phyloP scores from a whole-genome alignment of 1,140 invertebrate species.

The Pogonomyrmex californicus region DNA sequence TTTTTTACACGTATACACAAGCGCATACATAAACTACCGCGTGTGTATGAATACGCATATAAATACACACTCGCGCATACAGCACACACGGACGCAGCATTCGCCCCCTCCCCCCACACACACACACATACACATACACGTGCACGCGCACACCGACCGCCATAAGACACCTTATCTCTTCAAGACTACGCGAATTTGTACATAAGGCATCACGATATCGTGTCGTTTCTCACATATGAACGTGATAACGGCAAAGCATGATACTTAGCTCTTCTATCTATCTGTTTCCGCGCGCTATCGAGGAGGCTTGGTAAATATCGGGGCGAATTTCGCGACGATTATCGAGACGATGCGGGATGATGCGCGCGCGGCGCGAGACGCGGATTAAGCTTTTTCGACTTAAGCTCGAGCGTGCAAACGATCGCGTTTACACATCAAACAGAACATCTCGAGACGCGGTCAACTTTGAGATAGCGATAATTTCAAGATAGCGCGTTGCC shows the following conservation, averaged over 20 bases:
- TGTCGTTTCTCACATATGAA: slow-evolving; percentile 52
- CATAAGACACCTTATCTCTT: slow-evolving; percentile 56
- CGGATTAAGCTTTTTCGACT: slow-evolving; percentile 47
- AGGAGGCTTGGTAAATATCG: slow-evolving; percentile 55
- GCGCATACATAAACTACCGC: slow-evolving; percentile 62
- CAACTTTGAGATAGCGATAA: slow-evolving; percentile 54
- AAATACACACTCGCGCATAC: slow-evolving; percentile 29
- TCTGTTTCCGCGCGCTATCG: slow-evolving; percentile 45
- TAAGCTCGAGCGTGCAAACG: slow-evolving; percentile 34
- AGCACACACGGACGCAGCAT: slow-evolving; percentile 19
- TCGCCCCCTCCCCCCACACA: slow-evolving; percentile 3
- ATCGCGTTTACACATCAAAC: slow-evolving; percentile 51
- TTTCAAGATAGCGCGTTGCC: slow-evolving; percentile 40
- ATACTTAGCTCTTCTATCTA: slow-evolving; percentile 59
- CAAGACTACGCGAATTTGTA: slow-evolving; percentile 70
- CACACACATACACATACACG: slow-evolving; percentile 36
- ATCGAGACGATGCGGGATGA: slow-evolving; percentile 40
- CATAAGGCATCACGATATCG: slow-evolving; percentile 72
- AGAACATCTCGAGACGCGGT: slow-evolving; percentile 50
- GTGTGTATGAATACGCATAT: slow-evolving; percentile 36
- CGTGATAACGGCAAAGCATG: slow-evolving; percentile 59
- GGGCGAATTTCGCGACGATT: slow-evolving; percentile 55
- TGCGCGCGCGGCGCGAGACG: slow-evolving; percentile 29
- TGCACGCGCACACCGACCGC: slow-evolving; percentile 33
- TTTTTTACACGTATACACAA: slow-evolving; percentile 73